These are phyloP conservation scores for Dioctria linearis DNA, from an alignment of 2,888 invertebrate species.

Conservation along the genomic window DNA sequence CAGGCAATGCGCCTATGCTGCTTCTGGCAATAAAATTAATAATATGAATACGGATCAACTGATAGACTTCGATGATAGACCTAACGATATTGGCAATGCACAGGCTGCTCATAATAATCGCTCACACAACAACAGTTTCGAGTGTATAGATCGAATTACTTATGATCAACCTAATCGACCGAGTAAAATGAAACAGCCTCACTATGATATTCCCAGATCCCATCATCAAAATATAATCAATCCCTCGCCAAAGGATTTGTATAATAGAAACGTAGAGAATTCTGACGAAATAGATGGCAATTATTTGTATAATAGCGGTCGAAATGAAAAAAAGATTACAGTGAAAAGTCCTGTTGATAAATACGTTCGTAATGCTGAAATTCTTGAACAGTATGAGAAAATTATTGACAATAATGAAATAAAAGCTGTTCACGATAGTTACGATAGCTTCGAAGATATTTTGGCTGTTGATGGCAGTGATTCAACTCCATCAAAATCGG, in stretches of 20 bases:
- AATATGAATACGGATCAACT: constrained; percentile 63
- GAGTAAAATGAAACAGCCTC: constrained; percentile 48
- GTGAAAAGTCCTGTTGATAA: constrained; percentile 61
- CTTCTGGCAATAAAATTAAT: constrained; percentile 20
- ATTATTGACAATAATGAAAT: constrained; percentile 61
- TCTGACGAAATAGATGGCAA: constrained; percentile 63
- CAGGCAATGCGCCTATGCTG: constrained; percentile 43
- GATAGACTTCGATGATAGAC: constrained; percentile 68
- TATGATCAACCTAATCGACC: constrained; percentile 40
- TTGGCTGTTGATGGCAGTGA: constrained; percentile 31
- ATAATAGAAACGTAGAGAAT: constrained; percentile 59
- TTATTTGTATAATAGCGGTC: constrained; percentile 54
- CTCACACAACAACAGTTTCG: constrained; percentile 62
- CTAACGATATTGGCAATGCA: constrained; percentile 52
- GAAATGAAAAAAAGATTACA: constrained; percentile 33
- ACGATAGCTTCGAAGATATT: constrained; percentile 59
- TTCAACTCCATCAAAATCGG: constrained; percentile 38
- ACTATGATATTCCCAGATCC: constrained; percentile 50
- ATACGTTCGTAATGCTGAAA: constrained; percentile 63
- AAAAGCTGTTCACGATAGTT: constrained; percentile 35
- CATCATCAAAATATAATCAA: constrained; percentile 51
- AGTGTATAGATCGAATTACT: constrained; percentile 62
- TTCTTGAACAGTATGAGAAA: constrained; percentile 62
- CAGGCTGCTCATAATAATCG: constrained; percentile 52
- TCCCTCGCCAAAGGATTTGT: constrained; percentile 55